Conservation (phyloP, 2,888 invertebrate genomes). For the Tinea semifulvella region DNA sequence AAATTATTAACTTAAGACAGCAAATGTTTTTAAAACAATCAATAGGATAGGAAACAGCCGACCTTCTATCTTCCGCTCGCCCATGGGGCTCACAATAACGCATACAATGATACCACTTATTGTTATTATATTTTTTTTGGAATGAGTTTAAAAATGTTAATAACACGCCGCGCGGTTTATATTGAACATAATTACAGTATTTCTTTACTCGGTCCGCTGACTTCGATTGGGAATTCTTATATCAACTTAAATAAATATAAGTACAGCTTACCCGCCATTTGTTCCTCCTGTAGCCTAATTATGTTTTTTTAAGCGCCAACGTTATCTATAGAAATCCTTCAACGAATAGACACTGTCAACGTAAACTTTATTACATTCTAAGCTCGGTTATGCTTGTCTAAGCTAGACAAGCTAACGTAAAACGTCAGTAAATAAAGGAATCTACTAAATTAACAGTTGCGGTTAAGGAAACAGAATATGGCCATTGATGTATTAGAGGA, state of each 20-base stretch:
- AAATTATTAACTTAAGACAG: too few species aligned
- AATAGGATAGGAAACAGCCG: conserved; percentile 6
- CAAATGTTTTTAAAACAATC: neutral
- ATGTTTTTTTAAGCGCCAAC: too few species aligned
- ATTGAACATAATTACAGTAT: conserved; percentile 43
- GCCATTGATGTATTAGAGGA: conserved; percentile 10
- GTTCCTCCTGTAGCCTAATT: too few species aligned
- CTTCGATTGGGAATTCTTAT: conserved; percentile 22
- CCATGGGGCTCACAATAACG: conserved; percentile 18
- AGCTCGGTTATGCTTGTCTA: too few species aligned
- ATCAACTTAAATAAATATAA: conserved; percentile 22
- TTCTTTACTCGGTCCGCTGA: conserved; percentile 32
- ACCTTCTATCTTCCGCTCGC: conserved; percentile 8
- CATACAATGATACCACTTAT: conserved; percentile 29
- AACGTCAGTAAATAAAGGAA: too few species aligned
- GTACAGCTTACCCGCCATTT: conserved; percentile 20
- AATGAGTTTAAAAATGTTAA: conserved; percentile 30
- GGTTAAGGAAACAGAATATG: too few species aligned
- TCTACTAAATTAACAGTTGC: too few species aligned
- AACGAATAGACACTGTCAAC: too few species aligned
- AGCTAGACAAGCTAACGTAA: too few species aligned
- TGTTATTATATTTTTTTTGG: conserved; percentile 35
- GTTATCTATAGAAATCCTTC: too few species aligned
- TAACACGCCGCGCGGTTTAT: conserved; percentile 34
- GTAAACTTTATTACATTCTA: too few species aligned